These are phyloP conservation scores for Nomada lathburiana DNA, from an alignment of 2,888 invertebrate species.

Conservation along the genomic window DNA sequence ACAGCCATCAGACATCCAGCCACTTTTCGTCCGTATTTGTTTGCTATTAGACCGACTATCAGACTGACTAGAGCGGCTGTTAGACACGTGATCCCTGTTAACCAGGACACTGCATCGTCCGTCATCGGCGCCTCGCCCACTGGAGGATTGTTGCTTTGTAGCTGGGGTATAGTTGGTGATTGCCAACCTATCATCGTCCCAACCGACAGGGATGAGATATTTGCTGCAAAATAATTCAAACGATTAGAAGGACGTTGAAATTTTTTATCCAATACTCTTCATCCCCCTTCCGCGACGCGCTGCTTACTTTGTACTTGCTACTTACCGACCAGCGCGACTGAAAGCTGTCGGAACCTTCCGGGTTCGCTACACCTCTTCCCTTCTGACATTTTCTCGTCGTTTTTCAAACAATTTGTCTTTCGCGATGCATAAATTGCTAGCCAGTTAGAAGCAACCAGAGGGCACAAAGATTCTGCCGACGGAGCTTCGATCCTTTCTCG, in stretches of 20 bases:
- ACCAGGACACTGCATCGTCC: slow-evolving; percentile 85
- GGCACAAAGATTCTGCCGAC: slow-evolving; percentile 27
- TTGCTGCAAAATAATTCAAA: slow-evolving; percentile 78
- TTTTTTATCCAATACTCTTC: neutral
- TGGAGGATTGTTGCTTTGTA: slow-evolving; percentile 83
- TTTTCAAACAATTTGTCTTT: neutral
- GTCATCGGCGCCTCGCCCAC: slow-evolving; percentile 84
- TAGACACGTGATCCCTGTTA: slow-evolving; percentile 86
- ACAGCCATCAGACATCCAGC: slow-evolving; percentile 85
- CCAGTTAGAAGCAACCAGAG: neutral
- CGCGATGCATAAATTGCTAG: neutral
- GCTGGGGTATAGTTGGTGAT: slow-evolving; percentile 85
- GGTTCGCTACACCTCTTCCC: slow-evolving; percentile 38
- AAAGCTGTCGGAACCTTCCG: slow-evolving; percentile 74
- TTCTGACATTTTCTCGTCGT: slow-evolving; percentile 22
- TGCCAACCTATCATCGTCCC: slow-evolving; percentile 86
- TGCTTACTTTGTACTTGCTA: slow-evolving; percentile 64
- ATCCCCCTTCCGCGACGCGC: neutral
- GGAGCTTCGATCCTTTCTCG: slow-evolving; percentile 53
- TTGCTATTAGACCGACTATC: slow-evolving; percentile 84
- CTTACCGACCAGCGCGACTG: slow-evolving; percentile 74
- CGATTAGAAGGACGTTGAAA: neutral
- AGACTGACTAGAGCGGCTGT: slow-evolving; percentile 86
- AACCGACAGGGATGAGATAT: slow-evolving; percentile 81
- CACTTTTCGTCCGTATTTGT: slow-evolving; percentile 86